Evolutionary conservation across 1,140 invertebrate genomes (phyloP), one percentile per base, ranked within the genome.

Genomic region (Tachypleus tridentatus): DNA sequence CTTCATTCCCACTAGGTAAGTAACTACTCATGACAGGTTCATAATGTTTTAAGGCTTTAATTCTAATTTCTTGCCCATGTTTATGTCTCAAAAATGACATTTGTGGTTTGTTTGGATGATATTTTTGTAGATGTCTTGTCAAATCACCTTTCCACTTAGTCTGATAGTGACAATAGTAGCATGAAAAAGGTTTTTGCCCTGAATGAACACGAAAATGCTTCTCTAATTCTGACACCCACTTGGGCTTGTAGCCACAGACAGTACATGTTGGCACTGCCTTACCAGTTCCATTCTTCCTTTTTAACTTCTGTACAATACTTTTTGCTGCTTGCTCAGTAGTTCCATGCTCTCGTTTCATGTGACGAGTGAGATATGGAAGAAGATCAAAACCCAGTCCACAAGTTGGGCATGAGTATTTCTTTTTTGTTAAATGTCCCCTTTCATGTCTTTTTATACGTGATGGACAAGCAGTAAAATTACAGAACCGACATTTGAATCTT

Each of bases 191-290:
- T 68, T 75, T 76, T 59, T 78, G 76, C 6, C 75, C 60, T 3
- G 82, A 79, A 65, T 88, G 88, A 62, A 82, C 81, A 72, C 87
- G 85, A 74, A 86, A 82, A 72, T 89, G 87, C 57, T 85, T 82
- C 8, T 85, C 83, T 66, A 86, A 81, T 76, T 92, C 89, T 8
- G 87, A 88, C n/a, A 89, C 78, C 77, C 86, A 90, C 75, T 91
- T 91, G 64, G 88, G 88, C 74, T 87, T 81, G 73, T 89, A 86
- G 3, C 86, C 84, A 72, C 88, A 91, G 63, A 82, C 81, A 70
- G 83, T 82, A 72, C 88, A 91, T 7, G 80, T 29, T 29, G 29
- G 29, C 29, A 29, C 29, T 29, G 29, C 29, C 29, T 29, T 29
- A 29, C 29, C 29, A 29, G 29, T 29, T 29, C 29, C 29, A 29